A percentile compares a stretch with the other conserved stretches of the same genome.
Evolutionary conservation across 2,888 invertebrate genomes (phyloP).

Genomic region (Rhabditophanes sp.): DNA sequence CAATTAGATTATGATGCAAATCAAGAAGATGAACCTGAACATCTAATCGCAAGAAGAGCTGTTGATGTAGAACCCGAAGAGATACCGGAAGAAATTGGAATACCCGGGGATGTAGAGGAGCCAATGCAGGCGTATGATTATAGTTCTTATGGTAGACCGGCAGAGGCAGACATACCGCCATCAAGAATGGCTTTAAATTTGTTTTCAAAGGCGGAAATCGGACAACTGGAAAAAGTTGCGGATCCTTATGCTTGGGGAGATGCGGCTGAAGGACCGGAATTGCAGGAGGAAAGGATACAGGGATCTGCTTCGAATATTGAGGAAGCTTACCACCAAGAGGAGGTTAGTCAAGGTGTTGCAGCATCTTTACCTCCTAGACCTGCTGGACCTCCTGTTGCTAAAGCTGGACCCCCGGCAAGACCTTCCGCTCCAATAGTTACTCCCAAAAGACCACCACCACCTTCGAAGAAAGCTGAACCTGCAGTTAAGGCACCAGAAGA

Average conservation of each 20-base stretch:
- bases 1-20: neutral
- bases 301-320: too few relatives aligned
- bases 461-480: slow-evolving; percentile 13
- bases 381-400: slow-evolving; percentile 6
- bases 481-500: slow-evolving; percentile 22
- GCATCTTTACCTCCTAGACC: slow-evolving; percentile 5
- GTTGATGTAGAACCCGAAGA: neutral
- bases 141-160: slow-evolving; percentile 3
- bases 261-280: too few relatives aligned
- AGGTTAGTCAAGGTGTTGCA: too few relatives aligned
- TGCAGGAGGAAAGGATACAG: too few relatives aligned
- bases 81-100: neutral
- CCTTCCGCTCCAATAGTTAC: slow-evolving; percentile 6
- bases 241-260: too few relatives aligned
- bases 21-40: slow-evolving; percentile 1
- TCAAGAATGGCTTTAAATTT: too few relatives aligned
- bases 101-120: neutral
- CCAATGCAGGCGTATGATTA: slow-evolving; percentile 3
- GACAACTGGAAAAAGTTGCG: too few relatives aligned
- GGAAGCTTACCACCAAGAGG: too few relatives aligned
- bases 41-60: neutral
- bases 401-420: slow-evolving; percentile 8
- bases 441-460: slow-evolving; percentile 7
- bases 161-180: too few relatives aligned
- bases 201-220: too few relatives aligned